Evolutionary conservation across 1,140 invertebrate species (phyloP), one percentile per base, ranked within the genome.

Genomic region (Caerostris extrusa): DNA sequence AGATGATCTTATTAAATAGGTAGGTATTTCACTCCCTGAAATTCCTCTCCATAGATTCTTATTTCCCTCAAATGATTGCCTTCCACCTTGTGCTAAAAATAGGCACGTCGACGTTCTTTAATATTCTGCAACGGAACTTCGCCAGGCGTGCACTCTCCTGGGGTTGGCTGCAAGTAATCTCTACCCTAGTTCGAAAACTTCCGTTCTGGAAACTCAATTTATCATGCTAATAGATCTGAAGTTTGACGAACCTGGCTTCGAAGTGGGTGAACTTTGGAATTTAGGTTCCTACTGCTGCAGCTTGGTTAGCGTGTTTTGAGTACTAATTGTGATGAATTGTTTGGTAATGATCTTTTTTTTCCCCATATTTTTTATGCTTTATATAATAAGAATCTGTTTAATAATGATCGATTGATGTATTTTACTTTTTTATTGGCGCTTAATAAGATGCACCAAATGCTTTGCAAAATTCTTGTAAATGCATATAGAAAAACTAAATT

Each of bases 221-320:
- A 77, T 77, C 69, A 77, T 77, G 34, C 69, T 77, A 77, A 77
- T 77, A 77, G 34, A 77, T 34, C 50, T 10, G 19, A 77, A 77
- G 19, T 77, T 34, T 77, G 69, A 77, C 69, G 69, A 77, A 77
- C 69, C 12, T 77, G 69, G 67, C 3, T 34, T 77, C 50, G 69
- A 77, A 77, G 69, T 50, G 3, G 69, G 34, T 77, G 69, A 77
- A 77, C 69, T 77, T 77, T 77, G 19, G 7, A 77, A 77, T 34
- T 64, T 64, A 3, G 10, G 12, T 64, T 64, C 61, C 61, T 34
- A 34, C 34, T 34, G 61, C 61, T 14, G 61, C n/a, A 64, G 61
- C n/a, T 17, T 64, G 61, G 61, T 64, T 64, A 12, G 12, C n/a
- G 61, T 64, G n/a, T 17, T 64, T 64, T 64, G 5, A 64, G 61